Evolutionary conservation across 2,888 invertebrate genomes (phyloP).

Genomic region (Hybos culiciformis): DNA sequence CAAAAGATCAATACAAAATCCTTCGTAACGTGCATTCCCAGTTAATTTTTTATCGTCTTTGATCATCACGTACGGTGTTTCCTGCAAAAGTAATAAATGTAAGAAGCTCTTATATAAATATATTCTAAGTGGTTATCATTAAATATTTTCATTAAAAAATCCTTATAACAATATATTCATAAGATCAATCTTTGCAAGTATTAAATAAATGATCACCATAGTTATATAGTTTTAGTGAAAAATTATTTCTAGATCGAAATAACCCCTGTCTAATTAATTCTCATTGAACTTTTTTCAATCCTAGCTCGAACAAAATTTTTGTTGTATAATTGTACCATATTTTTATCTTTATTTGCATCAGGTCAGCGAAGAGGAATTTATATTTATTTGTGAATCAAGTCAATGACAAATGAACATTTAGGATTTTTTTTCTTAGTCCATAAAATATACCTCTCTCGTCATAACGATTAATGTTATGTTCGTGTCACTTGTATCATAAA

Average conservation of each 20-base stretch:
- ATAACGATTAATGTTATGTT: slow-evolving; percentile 85
- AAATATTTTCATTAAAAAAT: neutral
- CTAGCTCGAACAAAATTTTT: neutral
- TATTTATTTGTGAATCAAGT: no score
- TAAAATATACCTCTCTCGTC: slow-evolving; percentile 67
- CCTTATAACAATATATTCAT: neutral
- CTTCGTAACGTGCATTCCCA: slow-evolving; percentile 76
- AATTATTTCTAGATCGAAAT: no score
- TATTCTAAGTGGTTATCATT: neutral
- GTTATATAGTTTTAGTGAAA: neutral
- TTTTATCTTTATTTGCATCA: no score
- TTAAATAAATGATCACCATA: neutral
- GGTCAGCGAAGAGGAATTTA: no score
- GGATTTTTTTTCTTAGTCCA: neutral
- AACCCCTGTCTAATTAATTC: no score
- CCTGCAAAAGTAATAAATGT: slow-evolving; percentile 42
- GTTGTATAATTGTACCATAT: neutral
- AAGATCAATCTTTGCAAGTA: neutral
- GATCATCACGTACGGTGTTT: slow-evolving; percentile 84
- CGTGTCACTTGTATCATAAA: slow-evolving; percentile 65
- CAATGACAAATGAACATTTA: no score
- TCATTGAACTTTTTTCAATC: no score
- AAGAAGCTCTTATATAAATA: neutral
- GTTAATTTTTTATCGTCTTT: slow-evolving; percentile 71
- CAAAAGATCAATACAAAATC: slow-evolving; percentile 82